These are phyloP conservation scores for Vidua chalybeata DNA, from an alignment of 2,113 vertebrate species.

Conservation along the genomic window DNA sequence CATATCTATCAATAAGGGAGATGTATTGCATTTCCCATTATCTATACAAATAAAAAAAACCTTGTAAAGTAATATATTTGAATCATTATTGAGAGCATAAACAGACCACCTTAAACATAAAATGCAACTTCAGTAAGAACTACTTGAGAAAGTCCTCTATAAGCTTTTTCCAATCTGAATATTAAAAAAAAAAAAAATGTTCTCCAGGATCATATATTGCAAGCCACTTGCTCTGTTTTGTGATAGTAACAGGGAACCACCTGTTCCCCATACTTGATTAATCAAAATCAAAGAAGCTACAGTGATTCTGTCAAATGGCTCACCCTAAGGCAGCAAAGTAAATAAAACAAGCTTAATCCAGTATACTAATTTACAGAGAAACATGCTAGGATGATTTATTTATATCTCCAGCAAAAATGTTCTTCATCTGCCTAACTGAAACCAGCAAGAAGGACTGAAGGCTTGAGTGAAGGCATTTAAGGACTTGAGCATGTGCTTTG, in stretches of 20 bases:
- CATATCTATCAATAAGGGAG: background rate
- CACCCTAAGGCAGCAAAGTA: background rate
- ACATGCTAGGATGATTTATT: background rate
- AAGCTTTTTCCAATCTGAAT: background rate
- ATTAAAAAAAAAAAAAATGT: background rate
- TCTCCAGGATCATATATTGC: background rate
- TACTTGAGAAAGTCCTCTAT: background rate
- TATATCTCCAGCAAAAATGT: background rate
- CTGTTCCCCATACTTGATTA: background rate
- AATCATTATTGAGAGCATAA: background rate
- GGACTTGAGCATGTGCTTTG: background rate
- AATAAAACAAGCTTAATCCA: background rate
- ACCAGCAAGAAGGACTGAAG: background rate
- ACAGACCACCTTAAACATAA: background rate
- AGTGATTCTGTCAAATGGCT: background rate
- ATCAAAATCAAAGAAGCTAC: background rate
- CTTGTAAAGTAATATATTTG: background rate
- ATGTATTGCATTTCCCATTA: background rate
- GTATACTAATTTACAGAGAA: background rate
- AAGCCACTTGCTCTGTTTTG: background rate
- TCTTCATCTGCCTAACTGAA: background rate
- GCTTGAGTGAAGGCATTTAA: background rate
- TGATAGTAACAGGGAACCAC: background rate
- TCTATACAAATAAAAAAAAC: background rate
- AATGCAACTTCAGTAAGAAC: background rate